Conservation (phyloP, 2,888 invertebrate genomes). For the Aphodius sticticus region DNA sequence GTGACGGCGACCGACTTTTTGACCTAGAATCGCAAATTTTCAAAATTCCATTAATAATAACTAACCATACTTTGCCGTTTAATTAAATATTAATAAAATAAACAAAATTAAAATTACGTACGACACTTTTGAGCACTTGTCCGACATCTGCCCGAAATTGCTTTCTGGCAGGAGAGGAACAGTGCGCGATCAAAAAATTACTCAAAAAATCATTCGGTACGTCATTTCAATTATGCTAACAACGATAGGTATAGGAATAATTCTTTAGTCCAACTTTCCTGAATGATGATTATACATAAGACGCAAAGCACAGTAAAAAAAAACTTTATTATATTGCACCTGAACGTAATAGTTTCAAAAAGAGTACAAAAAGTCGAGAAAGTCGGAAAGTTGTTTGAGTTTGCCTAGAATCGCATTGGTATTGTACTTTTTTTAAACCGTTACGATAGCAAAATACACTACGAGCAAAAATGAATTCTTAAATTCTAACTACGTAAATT, state of each 20-base stretch:
- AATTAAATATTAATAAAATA: not conserved
- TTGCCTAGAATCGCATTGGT: not conserved
- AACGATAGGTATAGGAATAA: too few relatives aligned
- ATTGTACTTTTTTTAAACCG: not conserved
- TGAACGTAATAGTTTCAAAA: not conserved
- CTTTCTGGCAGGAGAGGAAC: too few relatives aligned
- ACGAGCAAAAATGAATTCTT: not conserved
- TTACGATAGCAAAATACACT: not conserved
- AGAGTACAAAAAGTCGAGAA: not conserved
- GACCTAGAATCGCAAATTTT: constrained; percentile 53
- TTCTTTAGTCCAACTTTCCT: too few relatives aligned
- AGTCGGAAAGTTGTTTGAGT: too few relatives aligned
- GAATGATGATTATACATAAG: too few relatives aligned
- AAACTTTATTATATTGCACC: too few relatives aligned
- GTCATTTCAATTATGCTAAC: too few relatives aligned
- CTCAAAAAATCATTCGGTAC: too few relatives aligned
- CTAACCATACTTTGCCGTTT: constrained; percentile 17
- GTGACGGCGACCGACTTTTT: constrained; percentile 58
- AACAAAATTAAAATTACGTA: not conserved
- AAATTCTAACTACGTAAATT: constrained; percentile 33
- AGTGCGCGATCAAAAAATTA: too few relatives aligned
- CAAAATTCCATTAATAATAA: constrained; percentile 31
- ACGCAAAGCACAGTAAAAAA: too few relatives aligned
- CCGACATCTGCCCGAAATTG: too few relatives aligned
- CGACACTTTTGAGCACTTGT: not conserved